Percentiles rank a stretch among this genome's conserved stretches.
Evolutionary conservation across 2,888 invertebrate species (phyloP).

Genomic region (Drymonia ruficornis): DNA sequence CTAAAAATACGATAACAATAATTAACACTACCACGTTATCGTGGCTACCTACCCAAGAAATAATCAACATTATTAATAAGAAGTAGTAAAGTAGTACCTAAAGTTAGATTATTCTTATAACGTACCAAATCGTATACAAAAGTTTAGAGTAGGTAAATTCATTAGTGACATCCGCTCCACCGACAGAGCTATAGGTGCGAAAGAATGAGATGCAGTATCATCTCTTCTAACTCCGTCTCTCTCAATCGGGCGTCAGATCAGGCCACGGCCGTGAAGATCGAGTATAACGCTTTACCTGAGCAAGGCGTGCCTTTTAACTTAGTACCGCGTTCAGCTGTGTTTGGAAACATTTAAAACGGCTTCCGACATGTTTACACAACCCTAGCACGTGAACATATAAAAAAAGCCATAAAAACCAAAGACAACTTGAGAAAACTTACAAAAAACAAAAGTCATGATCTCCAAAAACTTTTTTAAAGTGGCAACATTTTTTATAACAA

Average conservation of each 20-base stretch:
- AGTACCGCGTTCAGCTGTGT: constrained; percentile 34
- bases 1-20: too few relatives aligned
- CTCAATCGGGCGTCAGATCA: too few relatives aligned
- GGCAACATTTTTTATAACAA: constrained; percentile 33
- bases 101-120: too few relatives aligned
- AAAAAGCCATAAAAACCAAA: constrained; percentile 47
- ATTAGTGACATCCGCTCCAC: too few relatives aligned
- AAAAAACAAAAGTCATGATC: constrained; percentile 55
- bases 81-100: too few relatives aligned
- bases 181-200: too few relatives aligned
- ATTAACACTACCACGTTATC: too few relatives aligned
- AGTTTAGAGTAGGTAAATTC: not conserved
- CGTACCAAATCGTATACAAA: not conserved
- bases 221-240: too few relatives aligned
- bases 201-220: too few relatives aligned
- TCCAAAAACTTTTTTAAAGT: constrained; percentile 26
- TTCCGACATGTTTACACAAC: constrained; percentile 38
- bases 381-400: constrained; percentile 69
- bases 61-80: too few relatives aligned
- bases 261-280: too few relatives aligned
- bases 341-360: constrained; percentile 30
- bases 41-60: too few relatives aligned
- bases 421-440: constrained; percentile 43
- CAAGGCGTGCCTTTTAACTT: constrained; percentile 4
- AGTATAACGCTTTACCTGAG: not conserved